phyloP scores from a whole-genome alignment of 1,140 invertebrate species.

The Mylabris phalerata region DNA sequence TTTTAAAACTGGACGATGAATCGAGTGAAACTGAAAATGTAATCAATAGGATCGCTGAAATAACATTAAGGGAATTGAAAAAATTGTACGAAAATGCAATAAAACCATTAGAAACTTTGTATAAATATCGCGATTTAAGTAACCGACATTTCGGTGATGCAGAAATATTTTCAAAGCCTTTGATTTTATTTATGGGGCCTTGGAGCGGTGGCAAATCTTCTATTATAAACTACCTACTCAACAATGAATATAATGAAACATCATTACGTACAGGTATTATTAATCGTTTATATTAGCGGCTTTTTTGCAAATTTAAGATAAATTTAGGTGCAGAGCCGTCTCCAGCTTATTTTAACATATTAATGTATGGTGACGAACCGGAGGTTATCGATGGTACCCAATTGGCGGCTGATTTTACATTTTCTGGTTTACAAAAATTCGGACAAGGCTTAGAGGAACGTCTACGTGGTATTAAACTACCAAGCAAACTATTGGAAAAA shows the following conservation, averaged over 20 bases:
- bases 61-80: constrained; percentile 78
- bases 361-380: constrained; percentile 80
- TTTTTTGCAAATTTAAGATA: constrained; percentile 5
- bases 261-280: constrained; percentile 75
- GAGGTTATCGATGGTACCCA: constrained; percentile 86
- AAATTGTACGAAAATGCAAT: constrained; percentile 81
- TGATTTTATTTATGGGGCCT: constrained; percentile 89
- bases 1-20: constrained; percentile 72
- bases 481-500: constrained; percentile 80
- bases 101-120: constrained; percentile 80
- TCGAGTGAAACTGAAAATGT: constrained; percentile 63
- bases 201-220: constrained; percentile 94
- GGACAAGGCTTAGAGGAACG: constrained; percentile 87
- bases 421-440: constrained; percentile 89
- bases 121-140: constrained; percentile 88
- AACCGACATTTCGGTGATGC: constrained; percentile 89
- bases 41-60: constrained; percentile 65
- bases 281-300: neutral
- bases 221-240: constrained; percentile 87
- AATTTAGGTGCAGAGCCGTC: constrained; percentile 82
- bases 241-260: constrained; percentile 75
- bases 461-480: constrained; percentile 72
- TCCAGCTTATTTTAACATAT: constrained; percentile 86
- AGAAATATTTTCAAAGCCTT: constrained; percentile 90
- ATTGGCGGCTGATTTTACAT: constrained; percentile 86